A percentile compares a stretch with the other conserved stretches of the same genome.
phyloP scores from a whole-genome alignment of 2,888 invertebrate species.

The Drosophila vallismaia region DNA sequence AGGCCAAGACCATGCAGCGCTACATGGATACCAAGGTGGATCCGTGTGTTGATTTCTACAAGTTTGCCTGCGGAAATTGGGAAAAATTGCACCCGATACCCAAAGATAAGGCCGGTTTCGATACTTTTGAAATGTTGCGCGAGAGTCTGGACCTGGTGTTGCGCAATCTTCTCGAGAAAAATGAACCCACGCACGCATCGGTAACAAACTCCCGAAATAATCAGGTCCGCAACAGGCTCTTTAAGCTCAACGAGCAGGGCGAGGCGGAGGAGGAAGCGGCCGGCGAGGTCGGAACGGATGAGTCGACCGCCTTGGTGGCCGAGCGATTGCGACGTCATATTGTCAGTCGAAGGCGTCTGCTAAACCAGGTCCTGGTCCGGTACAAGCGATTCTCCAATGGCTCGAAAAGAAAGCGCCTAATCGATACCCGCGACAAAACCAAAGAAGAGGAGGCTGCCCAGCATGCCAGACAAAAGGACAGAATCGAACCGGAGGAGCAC shows the following conservation, averaged over 20 bases:
- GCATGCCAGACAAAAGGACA: constrained; percentile 13
- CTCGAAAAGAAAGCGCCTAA: constrained; percentile 73
- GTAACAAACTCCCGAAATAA: constrained; percentile 27
- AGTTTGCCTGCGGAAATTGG: constrained; percentile 95
- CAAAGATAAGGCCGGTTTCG: constrained; percentile 93
- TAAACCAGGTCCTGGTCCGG: constrained; percentile 72
- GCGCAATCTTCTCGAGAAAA: constrained; percentile 87
- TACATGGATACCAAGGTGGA: constrained; percentile 90
- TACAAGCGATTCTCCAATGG: constrained; percentile 74
- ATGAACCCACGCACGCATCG: not conserved
- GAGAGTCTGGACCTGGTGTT: constrained; percentile 90
- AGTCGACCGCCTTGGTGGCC: constrained; percentile 56
- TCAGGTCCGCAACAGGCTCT: constrained; percentile 50
- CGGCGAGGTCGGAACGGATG: constrained; percentile 45
- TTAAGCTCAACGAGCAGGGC: constrained; percentile 57
- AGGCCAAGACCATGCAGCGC: constrained; percentile 89
- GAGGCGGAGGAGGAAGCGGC: constrained; percentile 47
- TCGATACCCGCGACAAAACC: constrained; percentile 59
- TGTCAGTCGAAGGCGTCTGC: constrained; percentile 66
- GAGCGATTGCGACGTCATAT: constrained; percentile 71
- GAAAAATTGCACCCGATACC: constrained; percentile 93
- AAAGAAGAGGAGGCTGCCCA: constrained; percentile 48
- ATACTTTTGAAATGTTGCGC: constrained; percentile 94
- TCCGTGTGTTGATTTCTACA: constrained; percentile 93
- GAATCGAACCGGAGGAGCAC: constrained; percentile 25